Conservation (phyloP, 1,140 invertebrate genomes). For the Drosophila hydei region DNA sequence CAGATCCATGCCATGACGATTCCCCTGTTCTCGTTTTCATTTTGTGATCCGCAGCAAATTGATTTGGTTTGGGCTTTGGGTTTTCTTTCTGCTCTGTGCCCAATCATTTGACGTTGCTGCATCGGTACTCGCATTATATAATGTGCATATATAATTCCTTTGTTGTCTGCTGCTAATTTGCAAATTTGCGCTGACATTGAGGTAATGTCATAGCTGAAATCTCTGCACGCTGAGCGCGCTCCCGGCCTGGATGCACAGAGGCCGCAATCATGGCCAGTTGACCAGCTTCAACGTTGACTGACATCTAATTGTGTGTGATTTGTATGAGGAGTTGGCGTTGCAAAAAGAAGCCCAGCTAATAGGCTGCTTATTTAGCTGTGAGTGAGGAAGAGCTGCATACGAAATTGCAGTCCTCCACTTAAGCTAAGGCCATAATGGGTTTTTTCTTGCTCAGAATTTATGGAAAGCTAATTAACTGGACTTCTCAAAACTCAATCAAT, state of each 20-base stretch:
- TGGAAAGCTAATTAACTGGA: background rate
- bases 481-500: too few species aligned
- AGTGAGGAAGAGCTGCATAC: constrained; percentile 18
- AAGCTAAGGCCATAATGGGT: constrained; percentile 7
- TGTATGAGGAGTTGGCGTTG: constrained; percentile 31
- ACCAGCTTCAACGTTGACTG: constrained; percentile 52
- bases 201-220: constrained; percentile 64
- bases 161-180: constrained; percentile 76
- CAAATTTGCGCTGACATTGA: constrained; percentile 68
- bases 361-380: constrained; percentile 24
- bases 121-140: constrained; percentile 59
- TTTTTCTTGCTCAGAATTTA: background rate
- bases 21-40: constrained; percentile 61
- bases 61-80: constrained; percentile 54
- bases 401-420: constrained; percentile 23
- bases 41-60: constrained; percentile 66
- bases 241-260: constrained; percentile 9
- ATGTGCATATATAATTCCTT: constrained; percentile 73
- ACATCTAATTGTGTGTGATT: constrained; percentile 60
- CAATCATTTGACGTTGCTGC: constrained; percentile 53
- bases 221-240: background rate
- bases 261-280: constrained; percentile 41
- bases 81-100: constrained; percentile 1
- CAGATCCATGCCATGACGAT: constrained; percentile 30
- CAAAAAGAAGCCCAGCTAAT: constrained; percentile 39